Conservation (phyloP, 2,888 invertebrate species). For the Caradrina kadenii region DNA sequence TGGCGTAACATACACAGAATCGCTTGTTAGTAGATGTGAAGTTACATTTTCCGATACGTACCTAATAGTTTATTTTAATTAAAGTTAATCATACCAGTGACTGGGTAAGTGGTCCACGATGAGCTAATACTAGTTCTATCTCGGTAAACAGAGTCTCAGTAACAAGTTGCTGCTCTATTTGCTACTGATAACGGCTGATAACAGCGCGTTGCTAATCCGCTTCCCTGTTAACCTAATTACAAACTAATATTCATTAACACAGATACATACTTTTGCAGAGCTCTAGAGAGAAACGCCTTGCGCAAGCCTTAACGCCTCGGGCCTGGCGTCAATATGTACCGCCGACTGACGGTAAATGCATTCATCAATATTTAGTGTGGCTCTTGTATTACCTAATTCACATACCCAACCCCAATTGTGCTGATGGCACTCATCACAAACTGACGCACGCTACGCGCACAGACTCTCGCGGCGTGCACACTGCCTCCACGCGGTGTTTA, state of each 20-base stretch:
- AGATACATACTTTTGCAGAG: neutral
- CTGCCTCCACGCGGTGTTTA: too few species aligned
- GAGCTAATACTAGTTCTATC: neutral
- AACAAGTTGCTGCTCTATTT: conserved; percentile 42
- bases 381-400: too few species aligned
- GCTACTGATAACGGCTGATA: conserved; percentile 45
- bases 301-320: too few species aligned
- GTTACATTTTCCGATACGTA: too few species aligned
- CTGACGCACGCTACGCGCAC: too few species aligned
- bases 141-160: conserved; percentile 31
- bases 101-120: neutral
- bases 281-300: neutral
- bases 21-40: too few species aligned
- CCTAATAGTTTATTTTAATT: neutral
- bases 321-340: neutral
- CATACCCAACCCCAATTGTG: too few species aligned
- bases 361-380: too few species aligned
- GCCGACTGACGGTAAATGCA: too few species aligned
- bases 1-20: neutral
- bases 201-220: conserved; percentile 18
- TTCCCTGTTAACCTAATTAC: conserved; percentile 36
- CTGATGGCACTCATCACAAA: too few species aligned
- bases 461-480: too few species aligned
- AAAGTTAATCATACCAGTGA: neutral
- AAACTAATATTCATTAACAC: conserved; percentile 2